Conservation (phyloP, 2,113 vertebrate genomes). For the Sorex araneus region DNA sequence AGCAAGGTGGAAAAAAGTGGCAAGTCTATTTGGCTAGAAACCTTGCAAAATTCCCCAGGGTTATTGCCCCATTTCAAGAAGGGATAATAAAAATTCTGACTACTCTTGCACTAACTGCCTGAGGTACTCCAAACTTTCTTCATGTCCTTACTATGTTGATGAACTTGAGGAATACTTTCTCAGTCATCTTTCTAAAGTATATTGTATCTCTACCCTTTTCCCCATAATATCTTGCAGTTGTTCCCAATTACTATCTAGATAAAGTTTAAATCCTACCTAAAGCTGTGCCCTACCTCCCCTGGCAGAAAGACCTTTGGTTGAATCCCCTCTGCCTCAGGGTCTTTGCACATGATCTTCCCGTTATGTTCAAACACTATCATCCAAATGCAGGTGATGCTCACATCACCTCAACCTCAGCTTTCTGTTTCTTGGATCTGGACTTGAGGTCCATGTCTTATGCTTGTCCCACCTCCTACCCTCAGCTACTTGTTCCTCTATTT, state of each 20-base stretch:
- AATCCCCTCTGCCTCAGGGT: background rate
- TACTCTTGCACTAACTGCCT: background rate
- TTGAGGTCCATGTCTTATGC: background rate
- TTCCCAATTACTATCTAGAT: background rate
- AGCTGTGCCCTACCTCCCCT: background rate
- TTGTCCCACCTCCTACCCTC: background rate
- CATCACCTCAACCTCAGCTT: background rate
- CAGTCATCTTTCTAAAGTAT: background rate
- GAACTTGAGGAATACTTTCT: background rate
- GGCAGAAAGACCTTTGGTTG: background rate
- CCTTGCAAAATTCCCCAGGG: slow-evolving; percentile 2
- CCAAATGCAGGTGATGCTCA: background rate
- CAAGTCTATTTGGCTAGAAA: slow-evolving; percentile 31
- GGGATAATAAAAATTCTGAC: background rate
- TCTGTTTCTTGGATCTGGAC: background rate
- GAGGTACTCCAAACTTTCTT: no score
- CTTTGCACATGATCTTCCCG: background rate
- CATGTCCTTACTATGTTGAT: background rate
- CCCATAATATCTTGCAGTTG: background rate
- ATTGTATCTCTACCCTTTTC: background rate
- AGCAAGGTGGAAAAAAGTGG: background rate
- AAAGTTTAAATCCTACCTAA: background rate
- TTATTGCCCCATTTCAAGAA: background rate
- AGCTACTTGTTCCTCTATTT: background rate
- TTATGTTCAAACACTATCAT: background rate